These are phyloP conservation scores for Bergia puertoricense DNA, from an alignment of 92 coral and sea anemone genomes.

Conservation along the genomic window DNA sequence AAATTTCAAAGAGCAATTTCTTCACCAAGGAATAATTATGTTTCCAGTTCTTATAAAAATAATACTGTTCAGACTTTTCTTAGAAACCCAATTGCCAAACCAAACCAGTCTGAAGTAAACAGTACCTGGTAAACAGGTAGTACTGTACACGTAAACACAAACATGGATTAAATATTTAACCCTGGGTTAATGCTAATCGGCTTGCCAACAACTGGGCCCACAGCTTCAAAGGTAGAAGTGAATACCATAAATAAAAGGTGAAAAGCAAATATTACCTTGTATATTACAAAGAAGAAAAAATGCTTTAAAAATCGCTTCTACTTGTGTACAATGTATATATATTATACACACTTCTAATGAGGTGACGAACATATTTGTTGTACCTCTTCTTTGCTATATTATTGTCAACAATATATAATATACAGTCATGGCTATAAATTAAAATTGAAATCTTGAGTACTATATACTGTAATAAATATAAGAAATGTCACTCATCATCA, in stretches of 20 bases:
- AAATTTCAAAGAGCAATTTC: too few relatives aligned
- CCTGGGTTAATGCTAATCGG: too few relatives aligned
- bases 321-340: conserved; percentile 4
- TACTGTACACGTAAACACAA: too few relatives aligned
- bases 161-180: too few relatives aligned
- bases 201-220: too few relatives aligned
- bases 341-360: conserved; percentile 20
- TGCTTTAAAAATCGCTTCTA: conserved; percentile 35
- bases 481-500: background rate
- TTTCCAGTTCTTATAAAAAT: too few relatives aligned
- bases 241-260: conserved; percentile 7
- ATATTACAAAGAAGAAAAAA: background rate
- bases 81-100: too few relatives aligned
- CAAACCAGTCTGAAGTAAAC: too few relatives aligned
- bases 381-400: conserved; percentile 11
- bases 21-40: too few relatives aligned
- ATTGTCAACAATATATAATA: conserved; percentile 21
- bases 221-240: too few relatives aligned
- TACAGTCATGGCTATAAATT: conserved; percentile 21
- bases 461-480: conserved; percentile 5
- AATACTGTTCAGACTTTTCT: too few relatives aligned
- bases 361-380: background rate
- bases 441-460: conserved; percentile 8
- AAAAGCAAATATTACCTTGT: conserved; percentile 4
- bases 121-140: too few relatives aligned